phyloP scores from a whole-genome alignment of 2,113 vertebrate species.

The Callopanchax toddi region DNA sequence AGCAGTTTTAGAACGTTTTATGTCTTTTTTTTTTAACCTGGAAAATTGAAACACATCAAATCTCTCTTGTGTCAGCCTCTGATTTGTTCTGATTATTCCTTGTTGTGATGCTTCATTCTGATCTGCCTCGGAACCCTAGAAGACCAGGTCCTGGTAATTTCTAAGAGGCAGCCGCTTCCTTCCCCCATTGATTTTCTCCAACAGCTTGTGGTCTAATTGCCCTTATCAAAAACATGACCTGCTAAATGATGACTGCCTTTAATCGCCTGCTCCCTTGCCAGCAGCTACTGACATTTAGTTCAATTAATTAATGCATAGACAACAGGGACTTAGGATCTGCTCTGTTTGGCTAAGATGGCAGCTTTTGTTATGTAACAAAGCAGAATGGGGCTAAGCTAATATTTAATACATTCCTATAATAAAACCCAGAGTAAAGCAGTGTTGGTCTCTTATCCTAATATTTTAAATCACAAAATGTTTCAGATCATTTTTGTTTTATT shows the following conservation, averaged over 20 bases:
- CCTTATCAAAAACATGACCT: conserved; percentile 79
- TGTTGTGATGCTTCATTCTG: conserved; percentile 2
- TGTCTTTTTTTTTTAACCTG: background rate
- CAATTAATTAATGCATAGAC: conserved; percentile 74
- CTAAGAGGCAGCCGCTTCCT: conserved; percentile 24
- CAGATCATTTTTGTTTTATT: background rate
- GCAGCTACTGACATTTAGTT: conserved; percentile 78
- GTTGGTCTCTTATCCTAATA: background rate
- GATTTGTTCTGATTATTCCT: conserved; percentile 3
- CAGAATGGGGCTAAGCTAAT: background rate
- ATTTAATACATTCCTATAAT: conserved; percentile 11
- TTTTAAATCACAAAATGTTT: background rate
- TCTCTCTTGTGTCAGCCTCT: conserved; percentile 10
- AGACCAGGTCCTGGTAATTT: conserved; percentile 25
- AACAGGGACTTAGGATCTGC: conserved; percentile 45
- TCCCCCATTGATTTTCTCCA: conserved; percentile 69
- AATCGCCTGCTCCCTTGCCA: conserved; percentile 63
- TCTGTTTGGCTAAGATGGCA: conserved; percentile 34
- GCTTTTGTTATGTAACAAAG: conserved; percentile 26
- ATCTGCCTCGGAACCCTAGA: background rate
- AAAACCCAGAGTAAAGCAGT: background rate
- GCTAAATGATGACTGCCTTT: conserved; percentile 73
- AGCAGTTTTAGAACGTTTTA: conserved; percentile 7
- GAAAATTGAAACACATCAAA: background rate
- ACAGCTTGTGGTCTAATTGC: conserved; percentile 78